Evolutionary conservation across 1,140 invertebrate species (phyloP), one percentile per base, ranked within the genome.

Genomic region (Zaprionus davidi): DNA sequence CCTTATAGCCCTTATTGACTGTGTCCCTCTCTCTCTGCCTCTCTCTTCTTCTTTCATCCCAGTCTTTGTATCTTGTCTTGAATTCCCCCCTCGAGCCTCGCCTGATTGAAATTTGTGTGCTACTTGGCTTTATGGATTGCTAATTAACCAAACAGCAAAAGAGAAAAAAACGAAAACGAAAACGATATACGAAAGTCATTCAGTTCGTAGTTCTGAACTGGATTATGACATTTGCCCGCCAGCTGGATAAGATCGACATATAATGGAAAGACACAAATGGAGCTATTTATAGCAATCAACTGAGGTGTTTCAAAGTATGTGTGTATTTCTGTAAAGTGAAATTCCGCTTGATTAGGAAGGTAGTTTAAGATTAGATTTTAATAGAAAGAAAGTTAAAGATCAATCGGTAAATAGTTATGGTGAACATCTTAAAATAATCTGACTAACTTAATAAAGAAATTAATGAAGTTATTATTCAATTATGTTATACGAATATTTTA

Each of bases 91-190:
- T 17, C 41, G 63, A 58, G 55, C 74, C 59, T 26, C 6, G 69
- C 55, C 74, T 84, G 83, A 88, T 87, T 87, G 74, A 78, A 87
- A 88, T 87, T 87, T 87, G 84, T 87, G 84, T 71, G 83, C 81
- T 84, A 76, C 81, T 87, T 78, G 84, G 78, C 81, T 83, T 87
- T 83, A 87, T 88, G 84, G 80, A 55, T 74, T 71, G 71, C 85
- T 87, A 87, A 87, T 87, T 87, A 87, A 90, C 46, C 77, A 66
- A 72, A 62, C 64, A 67, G 24, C 34, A 34, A 24, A 66, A 46
- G 57, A 46, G 28, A 15, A 49, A 63, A 31, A 34, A 38, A 53
- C 15, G n/a, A 46, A 34, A 22, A 15, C 9, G 15, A 24, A 20
- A 59, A 60, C 26, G 41, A 17, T 46, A 46, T 46, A 60, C 20